Evolutionary conservation across 1,140 invertebrate species (phyloP), one percentile per base, ranked within the genome.

Genomic region (Odontomachus brunneus): DNA sequence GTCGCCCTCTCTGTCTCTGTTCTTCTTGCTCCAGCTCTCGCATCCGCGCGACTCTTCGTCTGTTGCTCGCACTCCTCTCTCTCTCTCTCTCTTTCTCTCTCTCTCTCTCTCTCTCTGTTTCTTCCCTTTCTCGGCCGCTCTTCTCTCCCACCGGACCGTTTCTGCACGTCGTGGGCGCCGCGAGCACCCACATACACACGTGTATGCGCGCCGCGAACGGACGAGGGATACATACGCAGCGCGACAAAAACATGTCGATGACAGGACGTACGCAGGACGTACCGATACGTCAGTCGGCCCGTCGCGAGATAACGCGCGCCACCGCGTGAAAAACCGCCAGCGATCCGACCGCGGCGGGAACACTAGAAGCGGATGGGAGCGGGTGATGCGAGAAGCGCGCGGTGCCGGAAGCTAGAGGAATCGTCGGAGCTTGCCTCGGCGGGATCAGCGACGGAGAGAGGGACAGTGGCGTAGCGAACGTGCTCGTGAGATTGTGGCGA

Each of bases 181-280:
- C n/a, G 65, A 14, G 49, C 76, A 82, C 24, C 29, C 72, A 44
- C 14, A 15, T 19, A 26, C 76, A 44, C 82, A 65, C 74, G 49
- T 22, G 15, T 5, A 33, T n/a, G 3, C 63, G 24, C 26, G 17
- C 24, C 3, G 29, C 5, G 29, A 11, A 48, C 49, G 72, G 51
- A 29, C 69, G 29, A n/a, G 9, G 14, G 29, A 44, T 44, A 11
- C 38, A 44, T 44, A 44, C 9, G 9, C 57, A 49, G 2, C 65
- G 83, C 67, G 85, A 86, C 80, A 87, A 89, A 89, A 90, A 88
- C 83, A 88, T 89, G 82, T 65, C 86, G 82, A 88, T 89, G 89
- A 87, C 90, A 89, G 85, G 48, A 65, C 78, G 69, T 71, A 57
- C 14, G 81, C 69, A 55, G 82, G 51, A 84, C 85, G 59, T 60